Conservation (phyloP, 2,113 vertebrate genomes). For the Lethenteron reissneri region DNA sequence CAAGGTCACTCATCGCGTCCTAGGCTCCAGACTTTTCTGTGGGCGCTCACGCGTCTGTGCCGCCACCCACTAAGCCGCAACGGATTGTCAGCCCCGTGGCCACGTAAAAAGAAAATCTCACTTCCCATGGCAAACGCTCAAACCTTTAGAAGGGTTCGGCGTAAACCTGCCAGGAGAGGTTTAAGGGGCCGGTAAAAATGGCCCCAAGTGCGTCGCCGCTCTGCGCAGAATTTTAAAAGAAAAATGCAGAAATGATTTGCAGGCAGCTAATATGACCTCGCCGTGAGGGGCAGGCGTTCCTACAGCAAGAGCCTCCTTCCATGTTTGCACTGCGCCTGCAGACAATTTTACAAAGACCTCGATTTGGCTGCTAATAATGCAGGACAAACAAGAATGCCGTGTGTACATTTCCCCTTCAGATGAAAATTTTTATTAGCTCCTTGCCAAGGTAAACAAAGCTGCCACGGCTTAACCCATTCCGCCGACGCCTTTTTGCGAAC, state of each 20-base stretch:
- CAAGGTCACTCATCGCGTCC: too few species aligned
- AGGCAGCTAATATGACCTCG: not conserved
- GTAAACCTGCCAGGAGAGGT: too few species aligned
- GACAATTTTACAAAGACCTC: conserved; percentile 6
- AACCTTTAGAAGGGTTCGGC: too few species aligned
- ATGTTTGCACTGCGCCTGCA: conserved; percentile 3
- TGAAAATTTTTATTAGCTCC: conserved; percentile 5
- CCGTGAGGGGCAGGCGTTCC: not conserved
- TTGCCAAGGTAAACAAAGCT: conserved; percentile 5
- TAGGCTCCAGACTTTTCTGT: too few species aligned
- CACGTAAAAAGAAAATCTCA: too few species aligned
- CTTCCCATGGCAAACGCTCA: too few species aligned
- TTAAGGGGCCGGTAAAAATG: too few species aligned
- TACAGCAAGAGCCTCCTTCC: not conserved
- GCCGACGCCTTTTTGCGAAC: not conserved
- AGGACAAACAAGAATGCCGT: conserved; percentile 4
- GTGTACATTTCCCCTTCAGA: not conserved
- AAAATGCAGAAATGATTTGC: conserved; percentile 3
- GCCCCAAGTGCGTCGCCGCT: not conserved
- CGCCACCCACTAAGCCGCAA: too few species aligned
- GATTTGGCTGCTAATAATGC: conserved; percentile 1
- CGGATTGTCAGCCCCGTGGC: too few species aligned
- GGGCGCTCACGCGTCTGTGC: too few species aligned
- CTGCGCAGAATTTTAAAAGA: conserved; percentile 4
- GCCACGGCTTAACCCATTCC: conserved; percentile 1